Conservation (phyloP, 2,113 vertebrate species). For the Suricata suricatta region DNA sequence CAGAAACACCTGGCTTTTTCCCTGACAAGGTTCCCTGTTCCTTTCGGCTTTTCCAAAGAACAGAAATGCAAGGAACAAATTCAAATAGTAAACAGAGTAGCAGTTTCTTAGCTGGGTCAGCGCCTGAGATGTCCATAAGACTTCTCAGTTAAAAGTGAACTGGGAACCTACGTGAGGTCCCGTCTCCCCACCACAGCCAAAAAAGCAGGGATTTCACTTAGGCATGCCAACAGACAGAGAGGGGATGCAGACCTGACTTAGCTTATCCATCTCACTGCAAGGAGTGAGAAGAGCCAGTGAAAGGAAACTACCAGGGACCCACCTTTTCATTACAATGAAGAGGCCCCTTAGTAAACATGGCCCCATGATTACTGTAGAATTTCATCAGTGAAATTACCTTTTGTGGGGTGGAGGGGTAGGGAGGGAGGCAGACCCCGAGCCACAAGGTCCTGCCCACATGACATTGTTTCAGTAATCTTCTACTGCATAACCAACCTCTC, state of each 20-base stretch:
- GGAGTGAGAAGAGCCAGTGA: neutral
- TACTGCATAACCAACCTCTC: neutral
- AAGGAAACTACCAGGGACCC: neutral
- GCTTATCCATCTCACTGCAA: neutral
- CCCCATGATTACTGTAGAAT: neutral
- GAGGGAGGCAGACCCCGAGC: neutral
- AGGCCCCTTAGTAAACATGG: neutral
- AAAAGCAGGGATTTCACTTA: neutral
- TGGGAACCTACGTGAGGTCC: neutral
- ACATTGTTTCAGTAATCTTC: neutral
- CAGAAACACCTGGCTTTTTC: neutral
- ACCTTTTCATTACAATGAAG: neutral
- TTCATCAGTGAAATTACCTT: neutral
- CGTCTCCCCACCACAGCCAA: neutral
- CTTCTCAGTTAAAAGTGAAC: neutral
- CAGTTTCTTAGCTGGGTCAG: neutral
- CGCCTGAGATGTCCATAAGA: neutral
- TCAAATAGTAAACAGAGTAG: neutral
- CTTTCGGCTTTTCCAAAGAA: neutral
- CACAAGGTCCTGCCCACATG: rapidly evolving
- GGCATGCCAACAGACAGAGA: neutral
- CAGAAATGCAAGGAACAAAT: neutral
- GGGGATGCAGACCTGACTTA: no score
- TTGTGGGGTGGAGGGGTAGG: neutral
- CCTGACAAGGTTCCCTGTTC: neutral